Base-by-base conservation (phyloP, 2,888 invertebrate species). In the Macrophya annulata region DNA sequence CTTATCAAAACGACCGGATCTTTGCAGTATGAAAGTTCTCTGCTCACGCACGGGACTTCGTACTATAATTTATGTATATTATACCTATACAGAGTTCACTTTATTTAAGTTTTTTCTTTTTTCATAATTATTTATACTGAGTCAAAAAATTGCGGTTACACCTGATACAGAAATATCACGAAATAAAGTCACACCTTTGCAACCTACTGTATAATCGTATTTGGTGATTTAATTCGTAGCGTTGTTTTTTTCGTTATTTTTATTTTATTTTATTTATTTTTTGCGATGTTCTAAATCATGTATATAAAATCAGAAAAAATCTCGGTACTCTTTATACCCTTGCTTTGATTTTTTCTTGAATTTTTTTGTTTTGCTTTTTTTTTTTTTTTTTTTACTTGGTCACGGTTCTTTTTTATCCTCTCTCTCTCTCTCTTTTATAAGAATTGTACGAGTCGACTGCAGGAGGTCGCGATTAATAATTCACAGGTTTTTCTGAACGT, bases 381-480 rank as follows among this genome's bases (percentile, higher is more conserved):
- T 10, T 15, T 62, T 21, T 17, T 62, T 68, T 37, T 37, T 37
- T 68, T 31, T n/a, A n/a, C n/a, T n/a, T n/a, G 1, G 15, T 65
- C 21, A 62, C 48, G 48, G 3, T 21, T 62, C 10, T 62, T 62
- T 62, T 62, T 25, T 62, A 17, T 55, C 17, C 15, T 62, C n/a
- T 65, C 31, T 68, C 25, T 15, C 25, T 68, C 31, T 62, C 31
- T 68, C 0, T 37, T 12, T 37, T 5, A 17, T 74, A 25, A n/a
- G 37, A 68, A 68, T 37, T 68, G 68, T 68, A 37, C 37, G 37
- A 74, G 25, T 45, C 72, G 45, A 21, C 72, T 74, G 72, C 72
- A 74, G 72, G 72, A 45, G 72, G 21, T 45, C 72, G 43, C 72
- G 72, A 74, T 74, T 74, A 74, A 74, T 74, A 74, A 74, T 74